Conservation (phyloP, 2,797 vertebrate genomes). For the Lepilemur ruficaudatus region DNA sequence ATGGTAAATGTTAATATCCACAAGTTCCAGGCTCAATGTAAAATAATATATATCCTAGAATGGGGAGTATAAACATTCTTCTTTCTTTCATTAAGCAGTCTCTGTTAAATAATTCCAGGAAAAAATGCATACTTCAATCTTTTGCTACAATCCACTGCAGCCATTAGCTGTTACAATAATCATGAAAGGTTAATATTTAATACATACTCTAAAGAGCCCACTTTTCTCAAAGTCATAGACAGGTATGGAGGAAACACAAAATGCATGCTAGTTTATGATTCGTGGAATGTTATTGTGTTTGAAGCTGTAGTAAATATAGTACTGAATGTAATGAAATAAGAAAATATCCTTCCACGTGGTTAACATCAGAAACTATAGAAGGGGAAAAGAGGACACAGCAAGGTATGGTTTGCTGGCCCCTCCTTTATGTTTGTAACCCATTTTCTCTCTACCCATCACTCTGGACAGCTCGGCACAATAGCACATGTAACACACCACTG, state of each 20-base stretch:
- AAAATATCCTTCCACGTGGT: not conserved
- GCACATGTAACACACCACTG: not conserved
- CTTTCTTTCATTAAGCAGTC: slow-evolving; percentile 82
- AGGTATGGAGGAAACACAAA: not conserved
- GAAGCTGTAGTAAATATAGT: not conserved
- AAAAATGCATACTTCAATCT: slow-evolving; percentile 83
- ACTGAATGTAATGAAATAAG: not conserved
- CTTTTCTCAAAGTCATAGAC: not conserved
- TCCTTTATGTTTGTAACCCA: not conserved
- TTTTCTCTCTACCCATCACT: not conserved
- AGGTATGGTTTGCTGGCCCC: not conserved
- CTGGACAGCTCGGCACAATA: not conserved
- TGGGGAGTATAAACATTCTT: slow-evolving; percentile 81
- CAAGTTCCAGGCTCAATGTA: not conserved
- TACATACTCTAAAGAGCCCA: slow-evolving; percentile 1
- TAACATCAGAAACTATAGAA: not conserved
- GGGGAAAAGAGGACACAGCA: not conserved
- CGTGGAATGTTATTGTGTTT: not conserved
- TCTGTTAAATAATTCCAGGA: slow-evolving; percentile 83
- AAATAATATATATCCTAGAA: slow-evolving; percentile 57
- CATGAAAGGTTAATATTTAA: slow-evolving; percentile 70
- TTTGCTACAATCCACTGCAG: slow-evolving; percentile 84
- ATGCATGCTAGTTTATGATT: not conserved
- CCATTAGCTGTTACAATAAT: slow-evolving; percentile 82
- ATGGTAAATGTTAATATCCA: not conserved